Conservation (phyloP, 2,113 vertebrate species). For the human region DNA sequence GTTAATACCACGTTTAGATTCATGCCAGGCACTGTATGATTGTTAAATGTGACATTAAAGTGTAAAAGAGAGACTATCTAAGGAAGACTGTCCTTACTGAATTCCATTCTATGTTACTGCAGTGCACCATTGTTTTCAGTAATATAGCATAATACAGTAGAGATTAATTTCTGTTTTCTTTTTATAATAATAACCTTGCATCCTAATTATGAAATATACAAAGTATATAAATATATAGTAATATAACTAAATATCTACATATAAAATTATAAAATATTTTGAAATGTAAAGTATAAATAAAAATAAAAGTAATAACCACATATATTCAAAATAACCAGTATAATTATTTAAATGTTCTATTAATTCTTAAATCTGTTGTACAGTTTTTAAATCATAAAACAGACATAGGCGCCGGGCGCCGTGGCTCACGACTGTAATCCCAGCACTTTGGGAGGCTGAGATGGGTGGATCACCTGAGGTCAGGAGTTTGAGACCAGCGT, state of each 20-base stretch:
- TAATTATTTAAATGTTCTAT: neutral
- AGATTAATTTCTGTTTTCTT: neutral
- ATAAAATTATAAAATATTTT: neutral
- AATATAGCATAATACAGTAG: neutral
- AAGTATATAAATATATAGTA: neutral
- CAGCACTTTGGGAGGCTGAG: no score
- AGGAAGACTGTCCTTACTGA: neutral
- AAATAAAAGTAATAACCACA: neutral
- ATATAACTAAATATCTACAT: neutral
- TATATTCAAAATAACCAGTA: neutral
- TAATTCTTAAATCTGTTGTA: neutral
- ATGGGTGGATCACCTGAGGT: no score
- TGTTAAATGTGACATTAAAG: neutral
- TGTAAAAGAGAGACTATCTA: neutral
- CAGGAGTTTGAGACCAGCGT: no score
- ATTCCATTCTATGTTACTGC: neutral
- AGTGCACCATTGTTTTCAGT: neutral
- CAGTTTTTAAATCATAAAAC: neutral
- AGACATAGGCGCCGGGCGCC: neutral
- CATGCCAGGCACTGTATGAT: neutral
- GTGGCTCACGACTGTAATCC: no score
- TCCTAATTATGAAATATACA: neutral
- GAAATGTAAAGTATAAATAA: neutral
- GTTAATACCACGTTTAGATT: neutral
- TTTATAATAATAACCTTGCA: neutral